phyloP scores from a whole-genome alignment of 2,113 vertebrate species.

The Siphamia tubifer region DNA sequence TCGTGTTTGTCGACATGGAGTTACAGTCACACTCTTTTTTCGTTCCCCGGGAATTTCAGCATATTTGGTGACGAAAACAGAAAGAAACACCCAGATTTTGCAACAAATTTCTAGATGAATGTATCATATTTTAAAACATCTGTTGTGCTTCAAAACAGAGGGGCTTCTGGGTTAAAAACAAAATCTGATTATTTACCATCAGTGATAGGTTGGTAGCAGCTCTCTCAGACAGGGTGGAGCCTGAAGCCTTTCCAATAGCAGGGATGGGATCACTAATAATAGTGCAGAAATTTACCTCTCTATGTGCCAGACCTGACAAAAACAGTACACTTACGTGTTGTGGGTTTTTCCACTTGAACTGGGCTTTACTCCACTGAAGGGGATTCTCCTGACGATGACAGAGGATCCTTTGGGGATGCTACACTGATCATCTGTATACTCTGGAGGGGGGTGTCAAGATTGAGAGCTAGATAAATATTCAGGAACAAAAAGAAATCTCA shows the following conservation, averaged over 20 bases:
- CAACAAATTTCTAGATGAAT: neutral
- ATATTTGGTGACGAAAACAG: neutral
- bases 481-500: neutral
- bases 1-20: neutral
- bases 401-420: constrained; percentile 96
- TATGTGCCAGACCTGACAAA: neutral
- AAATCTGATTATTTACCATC: no score
- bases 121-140: no score
- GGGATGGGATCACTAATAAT: neutral
- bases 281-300: neutral
- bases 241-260: neutral
- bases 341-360: constrained; percentile 89
- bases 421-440: constrained; percentile 91
- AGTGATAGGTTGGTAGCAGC: no score
- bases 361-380: constrained; percentile 88
- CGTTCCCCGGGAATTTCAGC: neutral
- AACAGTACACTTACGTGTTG: constrained; percentile 84
- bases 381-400: constrained; percentile 94
- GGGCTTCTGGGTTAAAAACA: no score
- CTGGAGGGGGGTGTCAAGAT: constrained; percentile 60
- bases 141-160: no score
- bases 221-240: neutral
- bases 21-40: neutral
- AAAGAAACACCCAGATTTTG: neutral
- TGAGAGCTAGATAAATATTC: neutral